Evolutionary conservation across 2,888 invertebrate species (phyloP), one percentile per base, ranked within the genome.

Genomic region (Corythucha ciliata): DNA sequence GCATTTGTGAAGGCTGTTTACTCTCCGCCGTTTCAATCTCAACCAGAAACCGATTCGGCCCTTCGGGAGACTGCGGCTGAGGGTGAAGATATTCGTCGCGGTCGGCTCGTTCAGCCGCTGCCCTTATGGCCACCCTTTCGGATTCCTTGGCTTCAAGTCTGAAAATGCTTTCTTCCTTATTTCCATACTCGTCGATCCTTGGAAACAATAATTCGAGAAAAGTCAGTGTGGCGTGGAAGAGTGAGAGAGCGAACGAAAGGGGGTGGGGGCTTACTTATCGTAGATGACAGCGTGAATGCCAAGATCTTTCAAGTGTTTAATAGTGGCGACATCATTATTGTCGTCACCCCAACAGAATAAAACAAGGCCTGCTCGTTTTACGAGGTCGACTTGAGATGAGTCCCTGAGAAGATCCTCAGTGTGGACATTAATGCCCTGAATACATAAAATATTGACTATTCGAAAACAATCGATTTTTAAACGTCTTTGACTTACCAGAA

Each of bases 261-360:
- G 21, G 22, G 14, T 22, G n/a, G 8, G 29, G 41, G 25, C 68
- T 66, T 62, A 78, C 77, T 93, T 89, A 69, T 98, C 97, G 66
- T 93, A 96, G 65, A 97, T 96, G 51, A 98, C 86, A 37, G 91
- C 97, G 66, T 98, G 91, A 27, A 97, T 76, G 2, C 93, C 93
- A 63, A 92, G 75, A 57, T 82, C 77, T 67, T 93, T 93, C 26
- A 97, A 76, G 65, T 81, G 79, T 63, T 81, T 80, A 49, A 94
- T 89, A 1, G 84, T 88, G 34, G 80, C 80, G 58, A 81, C 82
- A 67, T 88, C 84, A 63, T 93, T 92, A 66, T 91, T 90, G 63
- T 93, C 91, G 62, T 94, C 93, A 22, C 97, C 97, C 96, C 96
- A 97, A 64, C 92, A 92, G 70, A 97, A 97, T 57, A 93, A 79